Conservation (phyloP, 2,888 invertebrate species). For the Perdita meconis region DNA sequence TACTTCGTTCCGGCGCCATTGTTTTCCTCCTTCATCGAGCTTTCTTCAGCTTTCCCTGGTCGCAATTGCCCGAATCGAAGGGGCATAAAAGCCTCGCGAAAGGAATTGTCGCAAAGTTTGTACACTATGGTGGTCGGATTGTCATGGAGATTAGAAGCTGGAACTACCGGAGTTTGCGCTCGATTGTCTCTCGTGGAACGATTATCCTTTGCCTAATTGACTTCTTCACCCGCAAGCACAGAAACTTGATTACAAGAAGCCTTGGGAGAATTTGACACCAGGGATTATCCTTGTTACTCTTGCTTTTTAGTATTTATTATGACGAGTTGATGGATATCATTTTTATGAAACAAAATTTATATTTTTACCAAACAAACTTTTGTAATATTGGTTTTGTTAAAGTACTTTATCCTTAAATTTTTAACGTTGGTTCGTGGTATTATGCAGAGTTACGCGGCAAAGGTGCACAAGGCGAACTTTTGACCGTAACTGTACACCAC, state of each 20-base stretch:
- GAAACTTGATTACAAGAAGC: background rate
- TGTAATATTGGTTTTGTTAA: too few species aligned
- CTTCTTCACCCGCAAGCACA: too few species aligned
- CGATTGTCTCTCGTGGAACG: conserved; percentile 1
- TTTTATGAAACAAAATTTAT: too few species aligned
- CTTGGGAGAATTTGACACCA: background rate
- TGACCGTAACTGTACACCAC: conserved; percentile 74
- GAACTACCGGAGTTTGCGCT: background rate
- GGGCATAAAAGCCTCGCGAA: background rate
- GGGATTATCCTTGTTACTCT: background rate
- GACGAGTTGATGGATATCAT: too few species aligned
- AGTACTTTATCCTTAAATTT: too few species aligned
- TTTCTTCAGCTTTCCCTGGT: conserved; percentile 33
- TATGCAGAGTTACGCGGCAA: too few species aligned
- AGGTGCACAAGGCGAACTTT: conserved; percentile 56
- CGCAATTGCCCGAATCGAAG: conserved; percentile 16
- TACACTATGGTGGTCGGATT: background rate
- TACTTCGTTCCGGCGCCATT: conserved; percentile 9
- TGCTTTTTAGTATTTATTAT: background rate
- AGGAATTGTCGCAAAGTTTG: conserved; percentile 30
- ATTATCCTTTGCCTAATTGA: conserved; percentile 15
- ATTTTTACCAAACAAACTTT: too few species aligned
- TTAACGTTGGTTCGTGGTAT: background rate
- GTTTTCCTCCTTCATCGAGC: conserved; percentile 33
- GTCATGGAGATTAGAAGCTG: conserved; percentile 6